phyloP scores from a whole-genome alignment of 1,140 invertebrate genomes.

The Cepaea nemoralis region DNA sequence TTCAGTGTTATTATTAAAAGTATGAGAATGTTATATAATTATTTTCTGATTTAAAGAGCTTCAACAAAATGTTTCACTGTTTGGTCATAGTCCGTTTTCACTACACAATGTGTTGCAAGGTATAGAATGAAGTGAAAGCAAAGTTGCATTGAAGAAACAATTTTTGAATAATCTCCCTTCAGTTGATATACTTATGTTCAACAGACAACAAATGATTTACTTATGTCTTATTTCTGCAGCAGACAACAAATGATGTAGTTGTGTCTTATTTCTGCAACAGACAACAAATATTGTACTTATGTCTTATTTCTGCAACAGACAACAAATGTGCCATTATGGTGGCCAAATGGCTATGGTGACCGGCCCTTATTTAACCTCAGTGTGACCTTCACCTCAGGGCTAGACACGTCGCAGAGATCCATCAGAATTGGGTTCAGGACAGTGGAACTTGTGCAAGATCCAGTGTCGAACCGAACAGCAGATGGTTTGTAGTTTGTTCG shows the following conservation, averaged over 20 bases:
- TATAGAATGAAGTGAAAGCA: no score
- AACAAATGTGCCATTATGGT: slow-evolving; percentile 78
- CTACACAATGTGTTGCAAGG: no score
- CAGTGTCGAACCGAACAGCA: slow-evolving; percentile 54
- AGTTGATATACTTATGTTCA: no score
- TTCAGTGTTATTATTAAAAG: no score
- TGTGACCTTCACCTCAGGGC: slow-evolving; percentile 71
- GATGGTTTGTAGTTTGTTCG: slow-evolving; percentile 29
- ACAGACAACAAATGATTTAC: no score
- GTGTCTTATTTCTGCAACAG: not conserved
- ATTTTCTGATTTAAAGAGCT: no score
- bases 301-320: not conserved
- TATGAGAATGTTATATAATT: no score
- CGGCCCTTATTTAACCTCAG: slow-evolving; percentile 83
- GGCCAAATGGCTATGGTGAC: slow-evolving; percentile 93
- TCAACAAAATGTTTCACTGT: no score
- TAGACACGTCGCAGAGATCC: slow-evolving; percentile 69
- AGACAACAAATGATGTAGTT: not conserved
- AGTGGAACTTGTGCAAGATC: slow-evolving; percentile 78
- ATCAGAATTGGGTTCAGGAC: slow-evolving; percentile 87
- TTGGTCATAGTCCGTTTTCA: no score
- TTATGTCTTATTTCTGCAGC: no score
- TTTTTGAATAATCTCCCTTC: no score
- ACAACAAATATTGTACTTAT: not conserved
- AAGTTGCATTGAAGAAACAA: no score